These are phyloP conservation scores for Drosophila quadrilineata DNA, from an alignment of 1,140 invertebrate genomes.

Conservation along the genomic window DNA sequence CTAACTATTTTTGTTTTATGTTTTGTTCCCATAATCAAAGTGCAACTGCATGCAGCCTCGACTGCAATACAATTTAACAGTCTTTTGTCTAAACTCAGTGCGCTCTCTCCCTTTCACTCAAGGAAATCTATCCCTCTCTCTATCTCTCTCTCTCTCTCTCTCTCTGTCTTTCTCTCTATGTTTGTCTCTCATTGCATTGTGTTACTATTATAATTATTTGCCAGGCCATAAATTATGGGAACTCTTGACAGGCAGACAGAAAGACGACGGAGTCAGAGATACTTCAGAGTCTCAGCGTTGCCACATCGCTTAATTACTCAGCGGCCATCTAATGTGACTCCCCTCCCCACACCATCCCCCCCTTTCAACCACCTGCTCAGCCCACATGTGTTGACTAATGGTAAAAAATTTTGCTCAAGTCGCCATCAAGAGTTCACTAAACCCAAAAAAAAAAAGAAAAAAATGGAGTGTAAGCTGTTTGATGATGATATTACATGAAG, in stretches of 20 bases:
- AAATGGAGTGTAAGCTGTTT: conserved; percentile 22
- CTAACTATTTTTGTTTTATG: too few relatives aligned
- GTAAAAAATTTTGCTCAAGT: conserved; percentile 51
- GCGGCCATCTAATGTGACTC: conserved; percentile 53
- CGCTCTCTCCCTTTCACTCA: too few relatives aligned
- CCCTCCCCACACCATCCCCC: background rate
- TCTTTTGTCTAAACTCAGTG: conserved; percentile 51
- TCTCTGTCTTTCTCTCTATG: background rate
- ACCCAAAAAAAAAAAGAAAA: conserved; percentile 42
- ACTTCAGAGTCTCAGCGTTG: conserved; percentile 43
- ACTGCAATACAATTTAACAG: conserved; percentile 75
- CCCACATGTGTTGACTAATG: conserved; percentile 45
- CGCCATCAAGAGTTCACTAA: conserved; percentile 61
- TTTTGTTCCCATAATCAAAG: conserved; percentile 71
- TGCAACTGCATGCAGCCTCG: conserved; percentile 41
- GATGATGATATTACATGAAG: conserved; percentile 44
- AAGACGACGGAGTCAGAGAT: conserved; percentile 7
- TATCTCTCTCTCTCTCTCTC: background rate
- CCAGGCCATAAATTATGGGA: conserved; percentile 71
- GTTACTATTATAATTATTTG: conserved; percentile 76
- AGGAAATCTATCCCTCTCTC: background rate
- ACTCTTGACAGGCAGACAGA: conserved; percentile 13
- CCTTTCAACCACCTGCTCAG: background rate
- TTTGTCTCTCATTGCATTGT: conserved; percentile 46
- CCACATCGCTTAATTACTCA: conserved; percentile 73